A percentile compares a stretch with the other conserved stretches of the same genome.
Conservation (phyloP, 2,888 invertebrate genomes). For the Melitaea athalia region DNA sequence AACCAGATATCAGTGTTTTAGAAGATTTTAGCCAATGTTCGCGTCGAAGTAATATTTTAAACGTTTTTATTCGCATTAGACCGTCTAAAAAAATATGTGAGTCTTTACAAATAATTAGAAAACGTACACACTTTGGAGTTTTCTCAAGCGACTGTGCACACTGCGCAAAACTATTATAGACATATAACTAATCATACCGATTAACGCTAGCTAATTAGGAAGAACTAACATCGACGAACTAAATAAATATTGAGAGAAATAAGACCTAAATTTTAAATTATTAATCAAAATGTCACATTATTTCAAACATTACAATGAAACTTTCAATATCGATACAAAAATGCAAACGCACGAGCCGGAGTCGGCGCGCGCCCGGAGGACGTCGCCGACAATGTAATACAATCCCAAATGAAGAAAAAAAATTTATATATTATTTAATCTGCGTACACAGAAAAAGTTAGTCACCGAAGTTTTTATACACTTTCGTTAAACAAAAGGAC, state of each 20-base stretch:
- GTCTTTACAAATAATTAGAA: constrained; percentile 14
- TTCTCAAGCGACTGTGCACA: constrained; percentile 25
- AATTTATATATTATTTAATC: constrained; percentile 28
- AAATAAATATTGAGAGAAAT: constrained; percentile 45
- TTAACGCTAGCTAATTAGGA: constrained; percentile 65
- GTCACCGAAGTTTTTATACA: constrained; percentile 47
- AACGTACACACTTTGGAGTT: constrained; percentile 23
- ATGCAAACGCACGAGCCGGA: constrained; percentile 13
- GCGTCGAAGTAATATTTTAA: constrained; percentile 18
- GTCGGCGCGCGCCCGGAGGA: constrained; percentile 21
- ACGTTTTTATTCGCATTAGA: constrained; percentile 20
- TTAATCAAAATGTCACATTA: constrained; percentile 16
- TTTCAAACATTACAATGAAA: constrained; percentile 15
- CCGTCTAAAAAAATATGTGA: constrained; percentile 33
- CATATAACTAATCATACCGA: constrained; percentile 50
- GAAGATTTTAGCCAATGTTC: constrained; percentile 59
- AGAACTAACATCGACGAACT: constrained; percentile 70
- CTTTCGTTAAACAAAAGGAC: constrained; percentile 28
- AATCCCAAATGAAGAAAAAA: constrained; percentile 36
- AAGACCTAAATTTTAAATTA: constrained; percentile 14
- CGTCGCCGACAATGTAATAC: constrained; percentile 34
- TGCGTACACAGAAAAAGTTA: constrained; percentile 52
- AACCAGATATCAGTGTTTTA: constrained; percentile 57
- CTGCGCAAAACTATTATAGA: constrained; percentile 43
- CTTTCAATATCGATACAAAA: constrained; percentile 13